Conservation (phyloP, 2,888 invertebrate species). For the Tromatobia lineatoria region DNA sequence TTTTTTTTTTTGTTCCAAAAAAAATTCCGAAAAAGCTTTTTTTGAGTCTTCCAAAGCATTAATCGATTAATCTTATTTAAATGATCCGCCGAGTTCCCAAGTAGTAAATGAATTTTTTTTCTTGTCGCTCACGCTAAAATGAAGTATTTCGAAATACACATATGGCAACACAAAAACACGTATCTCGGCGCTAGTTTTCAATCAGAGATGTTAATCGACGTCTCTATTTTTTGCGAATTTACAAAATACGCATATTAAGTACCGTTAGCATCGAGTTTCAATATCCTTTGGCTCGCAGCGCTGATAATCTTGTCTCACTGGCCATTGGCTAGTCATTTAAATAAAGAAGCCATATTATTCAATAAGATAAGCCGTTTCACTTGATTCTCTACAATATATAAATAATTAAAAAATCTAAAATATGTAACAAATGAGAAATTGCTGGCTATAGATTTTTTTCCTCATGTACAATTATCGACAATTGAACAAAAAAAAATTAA, state of each 20-base stretch:
- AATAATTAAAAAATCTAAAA: slow-evolving; percentile 2
- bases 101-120: slow-evolving; percentile 4
- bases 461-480: background rate
- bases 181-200: background rate
- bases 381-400: background rate
- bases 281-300: slow-evolving; percentile 51
- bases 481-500: background rate
- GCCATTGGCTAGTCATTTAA: slow-evolving; percentile 41
- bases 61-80: background rate
- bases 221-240: background rate
- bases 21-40: too few relatives aligned
- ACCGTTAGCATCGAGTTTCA: slow-evolving; percentile 38
- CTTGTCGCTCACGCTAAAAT: background rate
- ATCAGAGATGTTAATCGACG: slow-evolving; percentile 32
- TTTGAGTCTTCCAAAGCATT: too few relatives aligned
- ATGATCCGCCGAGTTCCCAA: background rate
- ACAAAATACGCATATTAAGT: slow-evolving; percentile 32
- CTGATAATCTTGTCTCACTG: slow-evolving; percentile 39
- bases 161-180: slow-evolving; percentile 47
- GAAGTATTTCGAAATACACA: slow-evolving; percentile 48
- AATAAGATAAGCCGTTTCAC: background rate
- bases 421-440: background rate
- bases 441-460: background rate
- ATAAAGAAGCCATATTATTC: background rate
- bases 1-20: too few relatives aligned